Base-by-base conservation (phyloP, 2,113 vertebrate genomes). In the Siniperca chuatsi region DNA sequence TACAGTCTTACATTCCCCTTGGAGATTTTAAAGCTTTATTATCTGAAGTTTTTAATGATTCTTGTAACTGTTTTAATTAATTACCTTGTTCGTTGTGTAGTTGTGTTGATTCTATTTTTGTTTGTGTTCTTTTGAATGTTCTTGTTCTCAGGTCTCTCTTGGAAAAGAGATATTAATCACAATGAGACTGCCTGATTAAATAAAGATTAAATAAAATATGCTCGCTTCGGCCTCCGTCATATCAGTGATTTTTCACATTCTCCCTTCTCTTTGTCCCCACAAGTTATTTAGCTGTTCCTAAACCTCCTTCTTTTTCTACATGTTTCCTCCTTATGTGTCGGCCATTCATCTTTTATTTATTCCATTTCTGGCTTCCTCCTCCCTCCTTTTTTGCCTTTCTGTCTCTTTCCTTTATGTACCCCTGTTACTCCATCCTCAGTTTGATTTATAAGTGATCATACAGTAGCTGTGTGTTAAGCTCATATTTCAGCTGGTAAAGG, bases 391-490 rank as follows among this genome's bases (percentile, higher is more conserved):
- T 37, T 54, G 35, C 35, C 50, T 71, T 55, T 60, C 21, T 40
- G 42, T 44, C 52, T 71, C 21, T 64, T 73, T 78, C 44, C 18
- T 46, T 64, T 55, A 9, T 69, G n/a, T 35, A 9, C 16, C 62
- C 52, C 40, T 46, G 58, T 78, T 58, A 25, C 78, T 62, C 54
- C 0, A 9, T 62, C 70, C 37, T 74, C 72, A 9, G 61, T 73
- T 74, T 93, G 89, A 93, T 92, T 91, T 70, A 92, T 75, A 85
- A 81, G 57, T 52, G 78, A 81, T 81, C 82, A 75, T 67, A 6
- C 35, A 37, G 35, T 4, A 78, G 58, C 74, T 46, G 16, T 71
- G 64, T 79, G 69, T 65, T 62, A 21, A 57, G 52, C 62, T 87
- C 75, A 61, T 90, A 83, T 86, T 86, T 92, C 79, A 83, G 67